Conservation (phyloP, 2,888 invertebrate species). For the Xylophagus ater region DNA sequence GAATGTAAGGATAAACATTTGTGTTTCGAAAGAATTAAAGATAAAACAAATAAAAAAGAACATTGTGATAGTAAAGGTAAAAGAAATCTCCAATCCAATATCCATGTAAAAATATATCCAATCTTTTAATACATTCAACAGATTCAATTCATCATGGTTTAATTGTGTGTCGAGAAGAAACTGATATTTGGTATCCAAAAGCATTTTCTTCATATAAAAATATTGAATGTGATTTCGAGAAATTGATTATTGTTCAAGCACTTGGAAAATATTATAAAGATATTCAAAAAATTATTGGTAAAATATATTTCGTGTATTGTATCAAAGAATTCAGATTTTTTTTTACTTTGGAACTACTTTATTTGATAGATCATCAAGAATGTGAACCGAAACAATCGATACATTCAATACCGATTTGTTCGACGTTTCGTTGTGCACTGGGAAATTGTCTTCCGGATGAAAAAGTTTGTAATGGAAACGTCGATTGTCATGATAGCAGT, state of each 20-base stretch:
- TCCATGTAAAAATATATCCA: too few species aligned
- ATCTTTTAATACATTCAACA: too few species aligned
- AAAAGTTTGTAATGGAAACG: constrained; percentile 55
- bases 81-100: too few species aligned
- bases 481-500: constrained; percentile 54
- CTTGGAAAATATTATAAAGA: constrained; percentile 25
- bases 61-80: constrained; percentile 30
- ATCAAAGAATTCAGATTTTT: too few species aligned
- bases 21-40: too few species aligned
- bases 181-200: constrained; percentile 58
- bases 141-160: constrained; percentile 51
- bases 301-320: constrained; percentile 1
- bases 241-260: constrained; percentile 20
- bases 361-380: constrained; percentile 24
- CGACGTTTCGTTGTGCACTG: constrained; percentile 52
- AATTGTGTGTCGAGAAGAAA: constrained; percentile 52
- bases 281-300: constrained; percentile 31
- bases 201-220: constrained; percentile 51
- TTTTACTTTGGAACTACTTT: too few species aligned
- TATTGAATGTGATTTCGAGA: constrained; percentile 37
- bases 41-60: too few species aligned
- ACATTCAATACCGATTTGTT: constrained; percentile 38
- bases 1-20: too few species aligned
- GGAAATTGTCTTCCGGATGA: constrained; percentile 53
- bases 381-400: constrained; percentile 23